Evolutionary conservation across 2,888 invertebrate genomes (phyloP), one percentile per base, ranked within the genome.

Genomic region (Pristionchus fissidentatus): DNA sequence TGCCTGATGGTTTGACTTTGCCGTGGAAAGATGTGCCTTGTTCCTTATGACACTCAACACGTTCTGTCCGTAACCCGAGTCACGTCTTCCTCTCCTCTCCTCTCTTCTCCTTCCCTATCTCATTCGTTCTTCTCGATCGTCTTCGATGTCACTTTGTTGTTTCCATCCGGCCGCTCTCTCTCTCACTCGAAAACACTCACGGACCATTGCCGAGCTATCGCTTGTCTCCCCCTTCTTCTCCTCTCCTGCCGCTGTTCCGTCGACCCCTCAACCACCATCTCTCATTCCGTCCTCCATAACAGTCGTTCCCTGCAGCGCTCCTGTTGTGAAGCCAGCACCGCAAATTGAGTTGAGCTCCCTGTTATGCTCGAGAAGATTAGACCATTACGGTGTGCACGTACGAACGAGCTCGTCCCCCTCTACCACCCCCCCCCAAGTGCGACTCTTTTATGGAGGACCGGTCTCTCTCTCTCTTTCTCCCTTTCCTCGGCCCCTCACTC

Each of bases 71-170:
- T 66, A 66, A 66, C 38, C 46, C 46, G 75, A 46, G 29, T 19
- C 49, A 13, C 49, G 10, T 49, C 49, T 49, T 19, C 49, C 49
- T 49, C 49, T 10, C 19, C 49, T 49, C 49, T 49, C 49, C 43
- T 13, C 73, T 43, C 43, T n/a, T 43, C 35, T 19, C 35, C 35
- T 62, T n/a, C n/a, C 75, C 29, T 29, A 15, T 29, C 29, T 46
- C 75, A 7, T 38, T 29, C 66, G 19, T 8, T 66, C 66, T 35
- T 35, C 66, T 66, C 13, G 15, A 66, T 7, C 8, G 38, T 46
- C 38, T 46, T 73, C 73, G 43, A 46, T 75, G 43, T 75, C 75
- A 75, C 46, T 75, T 26, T 35, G 19, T 46, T 43, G 41, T 49
- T 49, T 49, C 10, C 49, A 49, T 49, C 49, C n/a, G n/a, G n/a